These are phyloP conservation scores for Hetaerina titia DNA, from an alignment of 2,888 invertebrate species.

Conservation along the genomic window DNA sequence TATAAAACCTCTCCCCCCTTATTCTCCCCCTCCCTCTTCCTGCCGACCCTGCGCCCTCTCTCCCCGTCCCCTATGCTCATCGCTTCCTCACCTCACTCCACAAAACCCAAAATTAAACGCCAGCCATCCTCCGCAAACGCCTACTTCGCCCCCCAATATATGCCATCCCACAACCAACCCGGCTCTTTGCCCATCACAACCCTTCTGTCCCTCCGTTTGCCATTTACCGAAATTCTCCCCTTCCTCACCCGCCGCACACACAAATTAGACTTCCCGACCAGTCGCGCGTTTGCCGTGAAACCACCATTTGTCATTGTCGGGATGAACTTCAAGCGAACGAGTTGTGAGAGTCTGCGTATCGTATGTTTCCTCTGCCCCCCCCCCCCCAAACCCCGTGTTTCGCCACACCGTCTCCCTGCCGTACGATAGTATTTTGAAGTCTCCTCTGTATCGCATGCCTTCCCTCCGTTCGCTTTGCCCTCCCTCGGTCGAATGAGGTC, in stretches of 20 bases:
- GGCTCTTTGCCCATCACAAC: neutral
- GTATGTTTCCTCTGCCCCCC: neutral
- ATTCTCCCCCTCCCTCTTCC: neutral
- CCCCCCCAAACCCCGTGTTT: neutral
- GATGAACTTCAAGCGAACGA: slow-evolving; percentile 42
- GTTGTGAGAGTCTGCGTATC: slow-evolving; percentile 15
- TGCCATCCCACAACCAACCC: neutral
- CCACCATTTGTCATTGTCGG: slow-evolving; percentile 60
- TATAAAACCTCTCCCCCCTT: neutral
- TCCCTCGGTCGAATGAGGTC: neutral
- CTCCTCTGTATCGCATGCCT: slow-evolving; percentile 19
- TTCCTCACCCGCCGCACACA: neutral
- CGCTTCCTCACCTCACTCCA: neutral
- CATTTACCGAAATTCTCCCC: slow-evolving; percentile 30
- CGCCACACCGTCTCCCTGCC: neutral
- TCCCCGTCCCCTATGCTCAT: neutral
- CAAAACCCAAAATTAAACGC: slow-evolving; percentile 54
- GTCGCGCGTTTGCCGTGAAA: slow-evolving; percentile 37
- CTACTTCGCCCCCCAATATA: neutral
- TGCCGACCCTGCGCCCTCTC: neutral
- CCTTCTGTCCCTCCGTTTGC: slow-evolving; percentile 18
- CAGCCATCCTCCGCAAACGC: neutral
- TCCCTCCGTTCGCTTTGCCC: neutral
- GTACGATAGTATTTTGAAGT: neutral
- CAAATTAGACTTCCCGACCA: slow-evolving; percentile 58